Percentiles rank a stretch among this genome's conserved stretches.
Conservation (phyloP, 1,140 invertebrate species). For the Cheumatopsyche charites region DNA sequence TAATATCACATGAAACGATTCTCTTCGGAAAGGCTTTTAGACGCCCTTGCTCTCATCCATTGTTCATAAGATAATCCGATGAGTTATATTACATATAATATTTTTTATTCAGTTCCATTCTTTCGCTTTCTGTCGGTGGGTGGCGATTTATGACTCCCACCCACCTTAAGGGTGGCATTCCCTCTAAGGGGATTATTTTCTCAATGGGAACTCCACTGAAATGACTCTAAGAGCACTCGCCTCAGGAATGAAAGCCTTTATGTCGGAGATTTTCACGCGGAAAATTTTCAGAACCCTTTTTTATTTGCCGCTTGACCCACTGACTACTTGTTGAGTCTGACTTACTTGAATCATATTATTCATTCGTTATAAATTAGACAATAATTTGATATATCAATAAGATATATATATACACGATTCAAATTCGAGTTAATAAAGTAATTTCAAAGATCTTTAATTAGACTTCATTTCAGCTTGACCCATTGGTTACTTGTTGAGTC, state of each 20-base stretch:
- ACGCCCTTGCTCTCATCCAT: conserved; percentile 35
- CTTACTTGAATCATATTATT: no score
- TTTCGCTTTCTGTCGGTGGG: no score
- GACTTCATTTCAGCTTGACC: no score
- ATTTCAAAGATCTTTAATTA: no score
- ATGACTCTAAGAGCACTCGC: conserved; percentile 30
- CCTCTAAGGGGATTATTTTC: conserved; percentile 22
- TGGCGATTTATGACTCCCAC: conserved; percentile 33
- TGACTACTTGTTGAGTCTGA: conserved; percentile 4
- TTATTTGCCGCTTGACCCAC: background rate
- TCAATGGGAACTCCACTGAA: conserved; percentile 17
- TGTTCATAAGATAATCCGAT: conserved; percentile 47
- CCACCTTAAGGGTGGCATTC: background rate
- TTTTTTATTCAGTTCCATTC: conserved; percentile 11
- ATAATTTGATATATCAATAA: no score
- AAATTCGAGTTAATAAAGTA: no score
- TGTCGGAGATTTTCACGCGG: conserved; percentile 15
- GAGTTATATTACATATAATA: conserved; percentile 24
- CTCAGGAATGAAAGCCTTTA: conserved; percentile 25
- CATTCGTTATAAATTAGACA: no score
- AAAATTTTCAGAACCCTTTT: background rate
- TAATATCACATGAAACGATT: conserved; percentile 1
- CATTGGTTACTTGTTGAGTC: no score
- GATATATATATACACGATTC: no score
- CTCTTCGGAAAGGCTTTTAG: conserved; percentile 26